A percentile compares a stretch with the other conserved stretches of the same genome.
phyloP scores from a whole-genome alignment of 1,140 invertebrate genomes.

The Ips typographus region DNA sequence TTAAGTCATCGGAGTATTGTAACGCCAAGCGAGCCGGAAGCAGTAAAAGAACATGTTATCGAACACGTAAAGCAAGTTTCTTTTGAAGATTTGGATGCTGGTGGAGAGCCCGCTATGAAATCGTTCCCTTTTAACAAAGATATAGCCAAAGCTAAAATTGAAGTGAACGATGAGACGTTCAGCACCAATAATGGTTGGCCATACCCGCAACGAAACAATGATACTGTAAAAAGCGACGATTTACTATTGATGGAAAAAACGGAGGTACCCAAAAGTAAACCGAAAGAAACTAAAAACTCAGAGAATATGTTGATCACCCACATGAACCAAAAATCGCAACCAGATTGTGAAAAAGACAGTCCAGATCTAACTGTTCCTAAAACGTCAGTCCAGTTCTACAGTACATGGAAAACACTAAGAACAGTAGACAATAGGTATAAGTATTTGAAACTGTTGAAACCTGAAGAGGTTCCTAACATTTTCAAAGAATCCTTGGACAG shows the following conservation, averaged over 20 bases:
- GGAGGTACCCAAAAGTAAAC: background rate
- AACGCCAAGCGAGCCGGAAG: slow-evolving; percentile 1
- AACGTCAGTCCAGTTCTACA: slow-evolving; percentile 46
- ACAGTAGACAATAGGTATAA: slow-evolving; percentile 35
- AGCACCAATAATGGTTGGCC: slow-evolving; percentile 14
- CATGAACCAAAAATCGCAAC: background rate
- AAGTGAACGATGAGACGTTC: slow-evolving; percentile 8
- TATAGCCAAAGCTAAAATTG: slow-evolving; percentile 14
- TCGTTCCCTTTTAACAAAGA: slow-evolving; percentile 33
- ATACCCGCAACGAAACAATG: background rate
- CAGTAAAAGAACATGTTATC: slow-evolving; percentile 32
- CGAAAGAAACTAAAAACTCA: slow-evolving; percentile 36
- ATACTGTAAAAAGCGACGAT: slow-evolving; percentile 38
- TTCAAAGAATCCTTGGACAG: slow-evolving; percentile 46
- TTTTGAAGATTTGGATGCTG: slow-evolving; percentile 4
- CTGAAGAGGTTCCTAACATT: slow-evolving; percentile 40
- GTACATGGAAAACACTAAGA: slow-evolving; percentile 41
- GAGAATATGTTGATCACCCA: slow-evolving; percentile 29
- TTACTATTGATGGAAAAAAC: slow-evolving; percentile 18
- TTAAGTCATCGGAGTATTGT: background rate
- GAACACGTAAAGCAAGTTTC: slow-evolving; percentile 26
- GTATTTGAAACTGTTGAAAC: slow-evolving; percentile 43
- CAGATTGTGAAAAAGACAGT: slow-evolving; percentile 15
- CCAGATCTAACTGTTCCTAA: slow-evolving; percentile 38
- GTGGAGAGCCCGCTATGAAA: background rate